Evolutionary conservation across 2,113 vertebrate genomes (phyloP).

Genomic region (Oryzias melastigma): DNA sequence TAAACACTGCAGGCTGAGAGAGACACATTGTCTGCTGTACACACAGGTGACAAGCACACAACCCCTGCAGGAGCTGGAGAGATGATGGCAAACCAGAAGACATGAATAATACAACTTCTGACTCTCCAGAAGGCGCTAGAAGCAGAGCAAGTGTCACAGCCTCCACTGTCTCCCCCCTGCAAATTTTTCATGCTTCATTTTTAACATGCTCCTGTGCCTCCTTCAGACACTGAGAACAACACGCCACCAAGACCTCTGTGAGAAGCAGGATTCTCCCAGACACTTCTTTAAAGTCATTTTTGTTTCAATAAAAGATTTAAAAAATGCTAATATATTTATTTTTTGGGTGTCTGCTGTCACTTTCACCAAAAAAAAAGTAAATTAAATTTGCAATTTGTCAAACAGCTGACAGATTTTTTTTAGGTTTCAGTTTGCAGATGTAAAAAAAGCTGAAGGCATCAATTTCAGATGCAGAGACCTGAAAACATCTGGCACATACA

Average conservation of each 20-base stretch:
- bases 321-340: too few relatives aligned
- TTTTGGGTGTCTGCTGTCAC: too few relatives aligned
- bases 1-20: constrained; percentile 46
- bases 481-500: not conserved
- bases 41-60: constrained; percentile 45
- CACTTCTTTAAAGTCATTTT: not conserved
- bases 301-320: too few relatives aligned
- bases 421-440: not conserved
- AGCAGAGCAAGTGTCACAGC: constrained; percentile 30
- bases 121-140: constrained; percentile 29
- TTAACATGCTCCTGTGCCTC: constrained; percentile 9
- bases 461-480: not conserved
- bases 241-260: not conserved
- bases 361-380: too few relatives aligned
- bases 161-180: not conserved
- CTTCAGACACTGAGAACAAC: not conserved
- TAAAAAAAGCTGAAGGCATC: not conserved
- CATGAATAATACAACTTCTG: constrained; percentile 55
- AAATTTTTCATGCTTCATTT: constrained; percentile 14
- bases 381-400: too few relatives aligned
- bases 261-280: constrained; percentile 1
- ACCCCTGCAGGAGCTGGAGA: constrained; percentile 35
- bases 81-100: constrained; percentile 38
- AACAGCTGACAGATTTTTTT: not conserved
- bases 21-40: constrained; percentile 46